Conservation (phyloP, 2,113 vertebrate genomes). For the Ptychochromis oligacanthus region DNA sequence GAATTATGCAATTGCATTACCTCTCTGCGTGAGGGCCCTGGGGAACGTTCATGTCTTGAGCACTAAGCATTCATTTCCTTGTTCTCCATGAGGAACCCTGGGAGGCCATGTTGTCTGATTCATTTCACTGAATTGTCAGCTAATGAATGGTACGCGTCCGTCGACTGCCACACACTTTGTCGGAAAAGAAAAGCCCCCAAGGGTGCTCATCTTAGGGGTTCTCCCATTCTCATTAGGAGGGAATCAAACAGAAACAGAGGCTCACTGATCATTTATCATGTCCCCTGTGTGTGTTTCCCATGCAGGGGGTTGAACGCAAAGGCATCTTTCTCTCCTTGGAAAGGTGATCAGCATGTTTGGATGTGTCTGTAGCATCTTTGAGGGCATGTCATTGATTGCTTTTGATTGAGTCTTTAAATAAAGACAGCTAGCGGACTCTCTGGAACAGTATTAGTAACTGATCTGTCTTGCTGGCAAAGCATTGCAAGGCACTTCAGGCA, state of each 20-base stretch:
- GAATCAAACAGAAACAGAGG: slow-evolving; percentile 62
- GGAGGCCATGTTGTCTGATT: slow-evolving; percentile 72
- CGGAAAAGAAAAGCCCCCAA: slow-evolving; percentile 44
- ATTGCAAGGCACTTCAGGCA: slow-evolving; percentile 34
- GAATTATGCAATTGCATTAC: slow-evolving; percentile 60
- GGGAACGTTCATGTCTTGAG: slow-evolving; percentile 62
- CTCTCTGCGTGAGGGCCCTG: slow-evolving; percentile 14
- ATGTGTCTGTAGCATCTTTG: slow-evolving; percentile 1
- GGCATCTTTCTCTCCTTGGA: background rate
- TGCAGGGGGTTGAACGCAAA: background rate
- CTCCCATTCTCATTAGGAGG: slow-evolving; percentile 67
- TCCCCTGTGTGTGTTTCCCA: slow-evolving; percentile 32
- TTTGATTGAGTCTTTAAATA: slow-evolving; percentile 42
- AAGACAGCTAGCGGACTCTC: background rate
- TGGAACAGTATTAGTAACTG: slow-evolving; percentile 25
- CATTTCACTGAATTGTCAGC: slow-evolving; percentile 63
- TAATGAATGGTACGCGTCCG: slow-evolving; percentile 68
- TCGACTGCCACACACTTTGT: slow-evolving; percentile 46
- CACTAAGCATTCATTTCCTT: slow-evolving; percentile 62
- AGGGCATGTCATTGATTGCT: slow-evolving; percentile 8
- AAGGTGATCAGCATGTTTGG: slow-evolving; percentile 29
- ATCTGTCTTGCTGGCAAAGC: slow-evolving; percentile 37
- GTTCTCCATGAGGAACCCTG: slow-evolving; percentile 58
- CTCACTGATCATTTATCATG: slow-evolving; percentile 54
- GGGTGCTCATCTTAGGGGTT: slow-evolving; percentile 59